Percentiles rank a stretch among this genome's conserved stretches.
phyloP scores from a whole-genome alignment of 2,888 invertebrate species.

The Temnothorax rugatulus region DNA sequence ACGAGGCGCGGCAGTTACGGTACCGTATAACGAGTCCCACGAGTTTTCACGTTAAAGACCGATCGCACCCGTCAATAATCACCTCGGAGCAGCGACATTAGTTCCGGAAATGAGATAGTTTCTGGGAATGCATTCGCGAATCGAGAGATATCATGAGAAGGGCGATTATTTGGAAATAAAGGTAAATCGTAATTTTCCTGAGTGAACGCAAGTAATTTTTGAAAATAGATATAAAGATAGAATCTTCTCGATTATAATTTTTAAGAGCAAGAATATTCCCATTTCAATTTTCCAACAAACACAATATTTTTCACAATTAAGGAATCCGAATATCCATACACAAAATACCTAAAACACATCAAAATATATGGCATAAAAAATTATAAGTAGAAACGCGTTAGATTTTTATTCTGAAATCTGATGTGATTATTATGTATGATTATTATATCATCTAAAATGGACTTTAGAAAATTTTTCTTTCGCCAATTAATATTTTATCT shows the following conservation, averaged over 20 bases:
- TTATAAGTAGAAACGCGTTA: not conserved
- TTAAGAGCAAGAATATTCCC: not conserved
- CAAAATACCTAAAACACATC: not conserved
- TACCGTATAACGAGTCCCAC: constrained; percentile 71
- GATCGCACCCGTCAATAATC: constrained; percentile 75
- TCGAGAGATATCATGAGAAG: not conserved
- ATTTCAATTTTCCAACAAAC: not conserved
- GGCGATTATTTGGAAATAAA: not conserved
- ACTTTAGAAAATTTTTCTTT: not conserved
- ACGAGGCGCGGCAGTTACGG: constrained; percentile 71
- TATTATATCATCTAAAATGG: not conserved
- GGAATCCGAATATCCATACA: not conserved
- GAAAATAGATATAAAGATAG: not conserved
- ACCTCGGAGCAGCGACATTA: constrained; percentile 48
- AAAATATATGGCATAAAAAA: not conserved
- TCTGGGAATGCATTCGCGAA: not conserved
- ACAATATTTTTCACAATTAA: not conserved
- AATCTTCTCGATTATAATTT: not conserved
- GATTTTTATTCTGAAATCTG: not conserved
- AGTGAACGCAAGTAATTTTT: not conserved
- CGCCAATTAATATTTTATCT: not conserved
- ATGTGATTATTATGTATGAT: not conserved
- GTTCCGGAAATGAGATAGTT: constrained; percentile 40
- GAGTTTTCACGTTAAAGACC: constrained; percentile 69
- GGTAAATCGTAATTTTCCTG: not conserved